Conservation (phyloP, 2,888 invertebrate genomes). For the Ochropacha duplaris region DNA sequence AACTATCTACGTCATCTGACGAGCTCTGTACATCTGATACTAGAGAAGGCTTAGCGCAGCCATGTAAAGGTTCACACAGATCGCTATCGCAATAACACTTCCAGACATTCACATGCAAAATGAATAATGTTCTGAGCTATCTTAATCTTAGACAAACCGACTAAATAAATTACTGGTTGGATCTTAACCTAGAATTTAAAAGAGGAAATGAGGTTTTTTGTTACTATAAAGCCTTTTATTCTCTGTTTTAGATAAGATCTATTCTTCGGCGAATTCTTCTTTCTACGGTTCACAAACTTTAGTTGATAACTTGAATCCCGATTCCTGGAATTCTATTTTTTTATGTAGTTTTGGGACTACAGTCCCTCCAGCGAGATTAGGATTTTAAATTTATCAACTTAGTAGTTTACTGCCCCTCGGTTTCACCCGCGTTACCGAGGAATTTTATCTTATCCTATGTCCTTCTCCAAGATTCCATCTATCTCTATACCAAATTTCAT, state of each 20-base stretch:
- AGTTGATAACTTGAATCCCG: too few species aligned
- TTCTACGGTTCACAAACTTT: background rate
- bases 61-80: conserved; percentile 20
- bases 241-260: background rate
- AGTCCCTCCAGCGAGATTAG: too few species aligned
- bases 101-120: conserved; percentile 30
- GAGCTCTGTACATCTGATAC: conserved; percentile 24
- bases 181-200: conserved; percentile 30
- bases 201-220: conserved; percentile 23
- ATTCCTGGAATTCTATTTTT: too few species aligned
- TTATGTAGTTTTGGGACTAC: too few species aligned
- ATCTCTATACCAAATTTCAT: too few species aligned
- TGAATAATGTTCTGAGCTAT: conserved; percentile 31
- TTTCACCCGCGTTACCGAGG: too few species aligned
- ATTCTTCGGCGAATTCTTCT: background rate
- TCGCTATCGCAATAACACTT: conserved; percentile 27
- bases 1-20: conserved; percentile 9
- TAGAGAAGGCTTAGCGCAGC: conserved; percentile 17
- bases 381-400: too few species aligned
- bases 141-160: conserved; percentile 22
- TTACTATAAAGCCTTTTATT: conserved; percentile 11
- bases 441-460: too few species aligned
- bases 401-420: too few species aligned
- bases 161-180: conserved; percentile 13
- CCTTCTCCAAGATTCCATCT: too few species aligned